Conservation (phyloP, 2,113 vertebrate species). For the Todiramphus chloris region DNA sequence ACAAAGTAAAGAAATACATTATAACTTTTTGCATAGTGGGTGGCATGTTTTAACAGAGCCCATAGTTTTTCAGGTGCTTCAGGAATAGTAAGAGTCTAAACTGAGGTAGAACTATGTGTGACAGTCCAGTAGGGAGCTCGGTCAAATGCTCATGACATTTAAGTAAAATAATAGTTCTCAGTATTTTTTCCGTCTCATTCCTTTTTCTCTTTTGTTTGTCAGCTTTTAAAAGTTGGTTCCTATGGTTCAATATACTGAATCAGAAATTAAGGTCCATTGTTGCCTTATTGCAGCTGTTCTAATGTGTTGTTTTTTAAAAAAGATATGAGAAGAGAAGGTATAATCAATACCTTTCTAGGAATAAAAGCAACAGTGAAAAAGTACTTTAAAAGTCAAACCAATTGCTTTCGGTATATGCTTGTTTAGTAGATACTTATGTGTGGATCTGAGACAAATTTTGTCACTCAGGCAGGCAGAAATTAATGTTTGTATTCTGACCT, state of each 20-base stretch:
- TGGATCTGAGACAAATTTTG: not conserved
- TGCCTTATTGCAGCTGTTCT: not conserved
- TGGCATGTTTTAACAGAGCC: not conserved
- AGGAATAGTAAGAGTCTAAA: not conserved
- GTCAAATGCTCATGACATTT: not conserved
- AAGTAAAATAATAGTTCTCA: not conserved
- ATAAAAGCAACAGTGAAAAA: not conserved
- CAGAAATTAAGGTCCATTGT: not conserved
- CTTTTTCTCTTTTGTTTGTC: not conserved
- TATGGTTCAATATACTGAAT: not conserved
- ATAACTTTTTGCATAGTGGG: not conserved
- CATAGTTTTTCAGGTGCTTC: not conserved
- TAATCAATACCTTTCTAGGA: not conserved
- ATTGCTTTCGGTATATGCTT: not conserved
- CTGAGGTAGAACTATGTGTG: not conserved
- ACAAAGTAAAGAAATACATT: not conserved
- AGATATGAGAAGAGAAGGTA: not conserved
- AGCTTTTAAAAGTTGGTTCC: not conserved
- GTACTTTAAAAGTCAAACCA: not conserved
- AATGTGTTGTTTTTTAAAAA: not conserved
- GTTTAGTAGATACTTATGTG: not conserved
- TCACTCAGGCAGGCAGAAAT: not conserved
- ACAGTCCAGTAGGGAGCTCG: not conserved
- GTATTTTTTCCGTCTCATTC: not conserved
- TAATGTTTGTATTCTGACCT: not conserved